These are phyloP conservation scores for Phataginus tetradactyla DNA, from an alignment of 2,797 vertebrate species.

Conservation along the genomic window DNA sequence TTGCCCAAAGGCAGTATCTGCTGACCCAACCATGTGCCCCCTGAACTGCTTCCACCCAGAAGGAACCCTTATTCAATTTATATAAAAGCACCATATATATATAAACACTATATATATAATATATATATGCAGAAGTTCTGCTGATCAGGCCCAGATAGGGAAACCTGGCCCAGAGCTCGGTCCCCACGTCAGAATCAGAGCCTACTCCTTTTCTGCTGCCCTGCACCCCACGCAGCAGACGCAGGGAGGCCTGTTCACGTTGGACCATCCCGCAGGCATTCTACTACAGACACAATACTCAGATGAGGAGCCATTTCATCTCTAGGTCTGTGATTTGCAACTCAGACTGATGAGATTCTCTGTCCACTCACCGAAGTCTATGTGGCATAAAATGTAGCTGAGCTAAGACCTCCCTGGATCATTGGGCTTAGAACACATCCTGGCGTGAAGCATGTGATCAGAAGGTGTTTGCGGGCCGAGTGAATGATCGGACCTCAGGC, in stretches of 20 bases:
- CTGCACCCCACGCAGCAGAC: background rate
- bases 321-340: background rate
- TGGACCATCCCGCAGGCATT: background rate
- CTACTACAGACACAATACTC: background rate
- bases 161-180: background rate
- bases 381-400: background rate
- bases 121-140: background rate
- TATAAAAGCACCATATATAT: background rate
- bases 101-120: background rate
- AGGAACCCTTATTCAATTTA: background rate
- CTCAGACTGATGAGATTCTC: background rate
- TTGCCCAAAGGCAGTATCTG: background rate
- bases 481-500: background rate
- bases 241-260: background rate
- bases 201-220: background rate
- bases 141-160: background rate
- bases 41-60: background rate
- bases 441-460: background rate
- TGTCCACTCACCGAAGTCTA: background rate
- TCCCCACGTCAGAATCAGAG: background rate
- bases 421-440: background rate
- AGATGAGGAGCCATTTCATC: background rate
- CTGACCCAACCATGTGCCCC: background rate
- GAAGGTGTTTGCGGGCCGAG: background rate
- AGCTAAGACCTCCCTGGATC: background rate